Percentiles rank a stretch among this genome's conserved stretches.
Conservation (phyloP, 2,888 invertebrate species). For the Leptopterna dolabrata region DNA sequence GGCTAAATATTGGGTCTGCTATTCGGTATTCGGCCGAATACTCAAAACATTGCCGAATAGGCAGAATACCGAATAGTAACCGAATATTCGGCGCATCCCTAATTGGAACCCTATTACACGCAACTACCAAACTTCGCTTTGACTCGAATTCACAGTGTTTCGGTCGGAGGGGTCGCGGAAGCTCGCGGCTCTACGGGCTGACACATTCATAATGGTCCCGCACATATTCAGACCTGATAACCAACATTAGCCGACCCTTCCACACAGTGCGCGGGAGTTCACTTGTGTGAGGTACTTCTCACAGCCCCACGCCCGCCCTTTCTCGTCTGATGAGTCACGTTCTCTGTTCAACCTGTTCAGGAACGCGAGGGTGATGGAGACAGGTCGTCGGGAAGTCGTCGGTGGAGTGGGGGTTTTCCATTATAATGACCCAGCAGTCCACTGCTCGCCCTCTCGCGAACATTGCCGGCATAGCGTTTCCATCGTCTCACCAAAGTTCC, state of each 20-base stretch:
- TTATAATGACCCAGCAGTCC: not conserved
- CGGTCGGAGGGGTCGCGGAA: not conserved
- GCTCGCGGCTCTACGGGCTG: not conserved
- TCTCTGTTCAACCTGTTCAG: not conserved
- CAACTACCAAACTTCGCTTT: not conserved
- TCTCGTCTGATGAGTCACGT: not conserved
- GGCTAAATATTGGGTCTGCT: too few relatives aligned
- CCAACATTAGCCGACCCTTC: not conserved
- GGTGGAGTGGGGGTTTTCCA: not conserved
- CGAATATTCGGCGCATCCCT: too few relatives aligned
- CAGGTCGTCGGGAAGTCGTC: not conserved
- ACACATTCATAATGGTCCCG: constrained; percentile 3
- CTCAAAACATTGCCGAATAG: too few relatives aligned
- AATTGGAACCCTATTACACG: not conserved
- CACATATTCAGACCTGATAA: not conserved
- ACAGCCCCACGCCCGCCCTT: not conserved
- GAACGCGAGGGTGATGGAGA: not conserved
- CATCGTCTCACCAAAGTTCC: not conserved
- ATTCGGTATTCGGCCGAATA: too few relatives aligned
- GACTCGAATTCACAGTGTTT: not conserved
- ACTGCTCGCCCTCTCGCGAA: not conserved
- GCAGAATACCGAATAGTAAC: too few relatives aligned
- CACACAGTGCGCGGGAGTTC: not conserved
- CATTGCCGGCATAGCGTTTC: not conserved
- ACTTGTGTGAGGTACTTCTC: not conserved